phyloP scores from a whole-genome alignment of 2,888 invertebrate genomes.

The Thera obeliscata region DNA sequence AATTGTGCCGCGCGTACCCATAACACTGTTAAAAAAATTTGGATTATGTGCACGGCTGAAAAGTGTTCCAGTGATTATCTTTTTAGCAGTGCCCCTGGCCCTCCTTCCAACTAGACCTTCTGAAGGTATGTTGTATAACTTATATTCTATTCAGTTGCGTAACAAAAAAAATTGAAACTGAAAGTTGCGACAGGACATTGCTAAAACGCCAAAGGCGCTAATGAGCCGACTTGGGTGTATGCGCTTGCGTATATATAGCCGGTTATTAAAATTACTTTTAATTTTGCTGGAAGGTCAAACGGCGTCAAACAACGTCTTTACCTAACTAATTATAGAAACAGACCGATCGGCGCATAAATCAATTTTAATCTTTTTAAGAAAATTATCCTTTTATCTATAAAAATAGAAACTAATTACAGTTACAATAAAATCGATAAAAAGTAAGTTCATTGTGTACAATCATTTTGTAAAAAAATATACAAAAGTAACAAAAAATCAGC shows the following conservation, averaged over 20 bases:
- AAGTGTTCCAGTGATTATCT: constrained; percentile 71
- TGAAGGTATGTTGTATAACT: constrained; percentile 53
- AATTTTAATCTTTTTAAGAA: constrained; percentile 21
- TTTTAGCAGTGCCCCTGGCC: constrained; percentile 72
- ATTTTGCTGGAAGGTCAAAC: constrained; percentile 30
- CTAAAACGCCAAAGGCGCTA: constrained; percentile 57
- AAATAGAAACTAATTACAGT: background rate
- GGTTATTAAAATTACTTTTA: constrained; percentile 30
- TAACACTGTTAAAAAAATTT: constrained; percentile 59
- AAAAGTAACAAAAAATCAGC: constrained; percentile 26
- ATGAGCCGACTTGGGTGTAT: constrained; percentile 55
- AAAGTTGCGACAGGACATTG: constrained; percentile 61
- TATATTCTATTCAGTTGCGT: constrained; percentile 46
- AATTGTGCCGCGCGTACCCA: constrained; percentile 77
- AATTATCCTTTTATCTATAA: constrained; percentile 14
- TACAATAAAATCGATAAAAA: constrained; percentile 6
- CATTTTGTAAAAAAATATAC: constrained; percentile 16
- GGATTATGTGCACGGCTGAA: constrained; percentile 80
- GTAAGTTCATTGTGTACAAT: constrained; percentile 20
- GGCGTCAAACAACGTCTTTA: constrained; percentile 27
- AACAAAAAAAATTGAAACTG: constrained; percentile 57
- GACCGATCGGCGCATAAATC: constrained; percentile 33
- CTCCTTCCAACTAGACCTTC: constrained; percentile 49
- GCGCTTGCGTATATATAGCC: constrained; percentile 32
- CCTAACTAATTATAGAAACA: constrained; percentile 35